Percentiles rank a stretch among this genome's conserved stretches.
Evolutionary conservation across 2,797 vertebrate genomes (phyloP).

Genomic region (Megalops cyprinoides): DNA sequence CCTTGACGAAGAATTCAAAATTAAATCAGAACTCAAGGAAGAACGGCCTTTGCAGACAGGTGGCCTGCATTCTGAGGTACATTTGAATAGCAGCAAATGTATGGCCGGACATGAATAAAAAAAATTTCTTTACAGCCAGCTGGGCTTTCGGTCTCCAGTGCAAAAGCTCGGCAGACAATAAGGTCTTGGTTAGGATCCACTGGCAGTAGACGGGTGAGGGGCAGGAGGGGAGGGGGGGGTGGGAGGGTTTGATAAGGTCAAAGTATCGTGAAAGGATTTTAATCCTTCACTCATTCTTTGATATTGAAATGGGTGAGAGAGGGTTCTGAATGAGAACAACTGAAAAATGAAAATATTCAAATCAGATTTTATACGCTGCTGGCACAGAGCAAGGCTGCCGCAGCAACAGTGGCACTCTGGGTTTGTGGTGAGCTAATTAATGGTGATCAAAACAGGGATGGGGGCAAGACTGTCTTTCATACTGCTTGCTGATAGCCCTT

Average conservation of each 20-base stretch:
- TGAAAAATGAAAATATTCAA: conserved; percentile 15
- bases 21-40: conserved; percentile 11
- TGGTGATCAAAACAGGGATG: neutral
- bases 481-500: neutral
- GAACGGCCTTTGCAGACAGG: neutral
- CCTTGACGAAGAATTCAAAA: neutral
- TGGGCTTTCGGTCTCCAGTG: conserved; percentile 10
- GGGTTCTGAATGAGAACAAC: conserved; percentile 2
- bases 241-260: neutral
- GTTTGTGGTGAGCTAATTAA: conserved; percentile 11
- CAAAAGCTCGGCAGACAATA: conserved; percentile 29
- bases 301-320: conserved; percentile 13
- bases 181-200: conserved; percentile 17
- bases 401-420: neutral
- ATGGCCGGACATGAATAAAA: conserved; percentile 13
- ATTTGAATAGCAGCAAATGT: conserved; percentile 20
- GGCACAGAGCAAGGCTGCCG: neutral
- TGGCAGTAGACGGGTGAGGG: conserved; percentile 7
- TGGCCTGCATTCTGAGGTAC: conserved; percentile 1
- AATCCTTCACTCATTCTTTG: conserved; percentile 10
- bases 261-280: neutral
- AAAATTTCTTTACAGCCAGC: conserved; percentile 18
- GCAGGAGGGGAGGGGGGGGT: neutral
- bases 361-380: neutral
- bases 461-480: neutral